Evolutionary conservation across 2,888 invertebrate genomes (phyloP).

Genomic region (Trilocha varians): DNA sequence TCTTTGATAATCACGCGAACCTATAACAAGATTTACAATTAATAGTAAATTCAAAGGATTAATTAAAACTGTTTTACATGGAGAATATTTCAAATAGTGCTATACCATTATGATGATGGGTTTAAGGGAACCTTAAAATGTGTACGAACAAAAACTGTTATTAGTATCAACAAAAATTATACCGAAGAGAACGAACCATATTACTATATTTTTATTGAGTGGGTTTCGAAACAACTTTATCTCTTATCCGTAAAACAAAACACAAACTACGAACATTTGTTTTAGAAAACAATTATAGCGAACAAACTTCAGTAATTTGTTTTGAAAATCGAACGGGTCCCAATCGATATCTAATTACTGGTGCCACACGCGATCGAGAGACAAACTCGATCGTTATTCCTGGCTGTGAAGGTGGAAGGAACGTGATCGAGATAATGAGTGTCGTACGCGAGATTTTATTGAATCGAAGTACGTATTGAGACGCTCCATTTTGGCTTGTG

Average conservation of each 20-base stretch:
- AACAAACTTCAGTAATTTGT: conserved; percentile 13
- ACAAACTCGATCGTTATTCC: conserved; percentile 34
- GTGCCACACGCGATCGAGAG: conserved; percentile 13
- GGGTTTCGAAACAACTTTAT: too few species aligned
- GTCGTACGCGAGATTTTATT: conserved; percentile 7
- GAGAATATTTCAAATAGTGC: too few species aligned
- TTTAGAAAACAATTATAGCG: conserved; percentile 13
- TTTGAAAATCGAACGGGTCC: conserved; percentile 14
- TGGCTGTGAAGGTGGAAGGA: conserved; percentile 30
- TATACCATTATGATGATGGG: too few species aligned
- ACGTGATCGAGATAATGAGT: conserved; percentile 22
- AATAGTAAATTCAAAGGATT: too few species aligned
- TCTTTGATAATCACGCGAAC: too few species aligned
- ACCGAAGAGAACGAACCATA: too few species aligned
- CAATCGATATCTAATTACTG: conserved; percentile 24
- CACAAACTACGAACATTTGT: background rate
- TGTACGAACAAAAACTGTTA: too few species aligned
- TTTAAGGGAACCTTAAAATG: too few species aligned
- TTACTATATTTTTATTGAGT: too few species aligned
- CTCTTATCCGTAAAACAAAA: background rate
- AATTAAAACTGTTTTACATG: too few species aligned
- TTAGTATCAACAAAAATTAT: too few species aligned
- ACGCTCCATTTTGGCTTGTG: conserved; percentile 2
- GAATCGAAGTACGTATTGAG: conserved; percentile 7
- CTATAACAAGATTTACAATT: too few species aligned